Conservation (phyloP, 2,113 vertebrate genomes). For the Indicator indicator region DNA sequence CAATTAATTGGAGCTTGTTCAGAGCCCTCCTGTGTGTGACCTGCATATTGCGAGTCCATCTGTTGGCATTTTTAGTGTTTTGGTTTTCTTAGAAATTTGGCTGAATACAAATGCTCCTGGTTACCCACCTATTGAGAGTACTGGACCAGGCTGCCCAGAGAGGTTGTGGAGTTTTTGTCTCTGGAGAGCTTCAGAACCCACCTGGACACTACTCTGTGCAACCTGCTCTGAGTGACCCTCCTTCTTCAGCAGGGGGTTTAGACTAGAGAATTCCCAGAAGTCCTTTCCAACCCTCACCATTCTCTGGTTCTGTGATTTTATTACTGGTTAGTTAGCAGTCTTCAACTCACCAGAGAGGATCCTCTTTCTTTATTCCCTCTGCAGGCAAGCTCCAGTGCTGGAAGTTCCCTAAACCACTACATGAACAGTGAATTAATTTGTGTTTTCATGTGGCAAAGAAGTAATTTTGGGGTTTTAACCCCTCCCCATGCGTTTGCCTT, state of each 20-base stretch:
- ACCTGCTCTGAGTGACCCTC: too few species aligned
- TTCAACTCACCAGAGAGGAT: neutral
- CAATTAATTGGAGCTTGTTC: neutral
- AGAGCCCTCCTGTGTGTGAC: neutral
- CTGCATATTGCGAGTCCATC: neutral
- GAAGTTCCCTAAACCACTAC: neutral
- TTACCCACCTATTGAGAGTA: neutral
- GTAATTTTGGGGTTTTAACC: neutral
- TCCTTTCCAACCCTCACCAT: too few species aligned
- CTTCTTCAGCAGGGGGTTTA: too few species aligned
- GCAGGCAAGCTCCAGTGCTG: neutral
- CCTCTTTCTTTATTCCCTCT: neutral
- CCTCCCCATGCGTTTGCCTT: neutral
- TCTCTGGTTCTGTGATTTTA: too few species aligned
- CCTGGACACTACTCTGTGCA: too few species aligned
- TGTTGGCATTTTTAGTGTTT: neutral
- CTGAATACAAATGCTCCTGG: rapidly evolving
- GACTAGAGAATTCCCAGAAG: too few species aligned
- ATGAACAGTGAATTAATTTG: neutral
- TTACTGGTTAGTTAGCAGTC: neutral
- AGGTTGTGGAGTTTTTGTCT: too few species aligned
- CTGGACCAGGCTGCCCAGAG: too few species aligned
- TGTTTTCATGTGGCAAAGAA: neutral
- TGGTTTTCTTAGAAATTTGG: neutral
- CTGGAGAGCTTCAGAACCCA: too few species aligned